Percentiles rank a stretch among this genome's conserved stretches.
phyloP scores from a whole-genome alignment of 2,113 vertebrate genomes.

The Pipra filicauda region DNA sequence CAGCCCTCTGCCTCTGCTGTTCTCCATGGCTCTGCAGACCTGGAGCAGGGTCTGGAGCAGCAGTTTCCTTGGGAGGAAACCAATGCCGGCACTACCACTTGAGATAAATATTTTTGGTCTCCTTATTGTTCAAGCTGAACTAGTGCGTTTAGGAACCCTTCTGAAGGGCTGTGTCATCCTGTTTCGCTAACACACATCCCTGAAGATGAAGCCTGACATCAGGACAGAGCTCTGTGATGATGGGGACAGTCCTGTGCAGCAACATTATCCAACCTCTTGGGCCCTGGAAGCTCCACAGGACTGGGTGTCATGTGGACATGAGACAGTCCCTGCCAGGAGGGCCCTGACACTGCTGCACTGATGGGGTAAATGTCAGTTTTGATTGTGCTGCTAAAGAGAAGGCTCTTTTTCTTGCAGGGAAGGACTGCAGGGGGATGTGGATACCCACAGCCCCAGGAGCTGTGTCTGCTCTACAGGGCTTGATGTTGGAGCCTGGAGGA shows the following conservation, averaged over 20 bases:
- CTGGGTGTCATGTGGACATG: too few relatives aligned
- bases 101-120: not conserved
- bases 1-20: not conserved
- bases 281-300: not conserved
- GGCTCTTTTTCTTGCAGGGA: not conserved
- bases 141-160: not conserved
- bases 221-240: not conserved
- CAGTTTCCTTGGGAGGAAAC: not conserved
- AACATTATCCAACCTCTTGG: not conserved
- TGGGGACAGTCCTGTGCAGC: not conserved
- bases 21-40: not conserved
- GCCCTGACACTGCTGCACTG: not conserved
- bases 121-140: not conserved
- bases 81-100: not conserved
- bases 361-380: not conserved
- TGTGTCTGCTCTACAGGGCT: not conserved
- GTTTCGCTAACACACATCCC: not conserved
- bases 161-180: not conserved
- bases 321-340: not conserved
- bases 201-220: not conserved
- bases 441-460: not conserved
- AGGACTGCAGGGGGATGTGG: not conserved
- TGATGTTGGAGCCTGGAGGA: rapidly evolving
- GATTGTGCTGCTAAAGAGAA: not conserved
- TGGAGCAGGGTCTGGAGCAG: not conserved